These are phyloP conservation scores for Lycodopsis pacificus DNA, from an alignment of 2,797 vertebrate species.

Conservation along the genomic window DNA sequence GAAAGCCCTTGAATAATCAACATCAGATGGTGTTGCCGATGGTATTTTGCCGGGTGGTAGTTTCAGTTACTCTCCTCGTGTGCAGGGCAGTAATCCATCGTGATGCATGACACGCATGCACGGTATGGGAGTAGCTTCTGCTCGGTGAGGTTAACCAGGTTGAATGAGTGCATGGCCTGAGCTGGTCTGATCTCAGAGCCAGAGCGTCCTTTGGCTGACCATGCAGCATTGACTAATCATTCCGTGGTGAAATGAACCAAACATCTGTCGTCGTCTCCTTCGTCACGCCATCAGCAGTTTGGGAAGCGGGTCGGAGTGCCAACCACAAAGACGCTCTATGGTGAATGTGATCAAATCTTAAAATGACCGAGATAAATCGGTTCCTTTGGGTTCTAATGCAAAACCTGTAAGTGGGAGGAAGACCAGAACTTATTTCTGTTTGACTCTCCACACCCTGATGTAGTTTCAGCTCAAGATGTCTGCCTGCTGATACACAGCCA, in stretches of 20 bases:
- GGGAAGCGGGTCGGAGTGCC: constrained; percentile 18
- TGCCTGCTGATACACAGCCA: constrained; percentile 2
- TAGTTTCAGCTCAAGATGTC: constrained; percentile 15
- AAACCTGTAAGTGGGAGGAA: background rate
- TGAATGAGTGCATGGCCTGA: constrained; percentile 22
- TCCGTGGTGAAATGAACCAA: constrained; percentile 31
- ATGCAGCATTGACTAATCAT: constrained; percentile 42
- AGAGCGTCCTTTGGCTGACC: constrained; percentile 41
- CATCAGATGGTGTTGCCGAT: background rate
- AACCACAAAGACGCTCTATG: background rate
- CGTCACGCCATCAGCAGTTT: constrained; percentile 16
- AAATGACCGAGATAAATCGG: constrained; percentile 1
- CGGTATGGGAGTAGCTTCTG: background rate
- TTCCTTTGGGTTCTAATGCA: background rate
- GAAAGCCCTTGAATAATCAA: background rate
- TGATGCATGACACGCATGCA: constrained; percentile 8
- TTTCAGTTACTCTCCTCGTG: constrained; percentile 9
- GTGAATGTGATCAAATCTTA: constrained; percentile 7
- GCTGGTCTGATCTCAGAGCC: constrained; percentile 42
- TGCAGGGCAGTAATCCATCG: background rate
- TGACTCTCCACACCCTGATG: constrained; percentile 7
- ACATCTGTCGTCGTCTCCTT: constrained; percentile 46
- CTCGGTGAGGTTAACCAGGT: constrained; percentile 37
- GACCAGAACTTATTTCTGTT: background rate
- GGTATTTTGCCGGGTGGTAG: background rate